Percentiles rank a stretch among this genome's conserved stretches.
Conservation (phyloP, 2,113 vertebrate species). For the Heloderma charlesbogerti region DNA sequence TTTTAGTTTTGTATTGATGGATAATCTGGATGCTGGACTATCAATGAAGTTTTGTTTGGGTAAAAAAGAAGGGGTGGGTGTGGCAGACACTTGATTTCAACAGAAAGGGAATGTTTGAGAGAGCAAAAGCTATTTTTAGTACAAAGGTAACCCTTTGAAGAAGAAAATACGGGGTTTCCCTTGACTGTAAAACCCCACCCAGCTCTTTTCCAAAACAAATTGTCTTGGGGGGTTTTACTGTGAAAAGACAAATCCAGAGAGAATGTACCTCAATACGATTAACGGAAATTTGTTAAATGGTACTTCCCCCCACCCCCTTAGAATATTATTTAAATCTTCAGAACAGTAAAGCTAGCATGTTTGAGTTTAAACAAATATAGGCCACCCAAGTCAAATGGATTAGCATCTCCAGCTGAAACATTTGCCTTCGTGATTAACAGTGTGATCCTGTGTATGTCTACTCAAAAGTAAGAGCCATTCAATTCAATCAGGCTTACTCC, state of each 20-base stretch:
- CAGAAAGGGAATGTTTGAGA: neutral
- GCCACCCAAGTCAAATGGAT: neutral
- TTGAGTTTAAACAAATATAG: neutral
- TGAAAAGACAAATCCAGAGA: neutral
- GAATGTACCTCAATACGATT: neutral
- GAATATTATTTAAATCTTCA: neutral
- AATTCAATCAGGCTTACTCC: neutral
- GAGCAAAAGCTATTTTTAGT: neutral
- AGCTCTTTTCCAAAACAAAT: neutral
- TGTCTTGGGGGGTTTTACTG: neutral
- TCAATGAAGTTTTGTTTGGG: neutral
- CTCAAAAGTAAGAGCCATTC: neutral
- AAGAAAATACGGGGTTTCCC: neutral
- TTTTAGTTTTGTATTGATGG: neutral
- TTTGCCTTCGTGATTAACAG: neutral
- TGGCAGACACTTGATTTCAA: neutral
- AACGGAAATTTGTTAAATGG: neutral
- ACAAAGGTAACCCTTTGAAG: neutral
- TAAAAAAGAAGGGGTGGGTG: neutral
- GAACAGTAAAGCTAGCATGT: neutral
- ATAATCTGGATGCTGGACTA: neutral
- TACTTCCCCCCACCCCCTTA: neutral
- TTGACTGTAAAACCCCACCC: neutral
- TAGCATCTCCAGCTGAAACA: neutral
- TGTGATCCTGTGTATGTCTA: neutral